Evolutionary conservation across 2,888 invertebrate genomes (phyloP).

Genomic region (Acanthosepion lycidas): DNA sequence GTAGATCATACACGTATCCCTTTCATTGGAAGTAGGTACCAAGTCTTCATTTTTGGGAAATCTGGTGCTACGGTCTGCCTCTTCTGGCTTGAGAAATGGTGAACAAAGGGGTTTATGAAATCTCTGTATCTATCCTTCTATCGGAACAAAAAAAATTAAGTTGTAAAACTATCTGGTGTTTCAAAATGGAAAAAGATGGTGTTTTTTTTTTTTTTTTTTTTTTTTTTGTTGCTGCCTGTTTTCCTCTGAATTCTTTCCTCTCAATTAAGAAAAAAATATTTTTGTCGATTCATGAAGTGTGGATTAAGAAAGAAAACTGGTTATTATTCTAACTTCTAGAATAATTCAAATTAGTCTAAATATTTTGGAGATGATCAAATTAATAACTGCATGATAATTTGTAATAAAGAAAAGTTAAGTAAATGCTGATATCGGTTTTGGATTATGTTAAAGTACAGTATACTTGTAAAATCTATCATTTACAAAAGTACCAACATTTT

Average conservation of each 20-base stretch:
- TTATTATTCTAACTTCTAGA: too few relatives aligned
- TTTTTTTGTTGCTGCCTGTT: background rate
- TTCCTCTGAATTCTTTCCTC: background rate
- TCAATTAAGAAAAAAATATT: too few relatives aligned
- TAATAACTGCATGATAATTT: background rate
- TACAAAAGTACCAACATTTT: too few relatives aligned
- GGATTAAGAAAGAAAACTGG: too few relatives aligned
- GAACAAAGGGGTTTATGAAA: background rate
- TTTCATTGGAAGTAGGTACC: conserved; percentile 73
- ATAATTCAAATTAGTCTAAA: too few relatives aligned
- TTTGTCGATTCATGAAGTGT: too few relatives aligned
- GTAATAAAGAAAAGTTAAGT: background rate
- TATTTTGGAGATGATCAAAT: too few relatives aligned
- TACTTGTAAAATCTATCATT: too few relatives aligned
- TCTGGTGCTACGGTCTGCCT: conserved; percentile 42
- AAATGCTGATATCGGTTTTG: background rate
- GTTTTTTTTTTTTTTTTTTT: too few relatives aligned
- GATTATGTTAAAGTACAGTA: background rate
- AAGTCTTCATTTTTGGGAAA: conserved; percentile 42
- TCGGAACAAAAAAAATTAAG: background rate
- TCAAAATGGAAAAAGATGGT: background rate
- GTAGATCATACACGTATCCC: conserved; percentile 61
- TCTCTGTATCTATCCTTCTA: background rate
- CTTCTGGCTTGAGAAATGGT: conserved; percentile 45
- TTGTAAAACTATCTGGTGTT: background rate